Base-by-base conservation (phyloP, 2,888 invertebrate species). In the Leptopilina myrica region DNA sequence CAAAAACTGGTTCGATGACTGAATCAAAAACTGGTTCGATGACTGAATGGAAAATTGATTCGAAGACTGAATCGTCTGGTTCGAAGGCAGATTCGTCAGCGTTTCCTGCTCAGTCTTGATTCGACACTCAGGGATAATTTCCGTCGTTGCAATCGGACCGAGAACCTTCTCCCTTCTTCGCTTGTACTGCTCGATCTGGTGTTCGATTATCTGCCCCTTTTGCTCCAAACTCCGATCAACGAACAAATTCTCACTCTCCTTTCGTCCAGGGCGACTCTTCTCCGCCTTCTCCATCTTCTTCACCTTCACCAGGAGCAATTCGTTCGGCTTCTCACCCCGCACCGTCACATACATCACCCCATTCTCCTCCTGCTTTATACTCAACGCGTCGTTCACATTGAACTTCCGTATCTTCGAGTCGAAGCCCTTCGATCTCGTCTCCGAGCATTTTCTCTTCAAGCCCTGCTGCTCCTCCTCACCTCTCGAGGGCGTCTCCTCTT, bases 321-420 rank as follows among this genome's bases (percentile, higher is more conserved):
- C 91, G 79, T 91, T 91, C 0, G 91, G 91, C 49, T 89, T 91
- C 0, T 89, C 86, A 26, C 91, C 91, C 65, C 91, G 91, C 4
- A 91, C 89, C 43, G 91, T 91, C 33, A 92, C 91, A 64, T 92
- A 92, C 90, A 92, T 91, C 53, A 92, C 88, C 14, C 91, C 91
- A 76, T 91, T 88, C 80, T 91, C 89, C 43, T 88, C 85, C n/a
- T 85, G 83, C 11, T 81, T 85, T 26, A 89, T 85, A 56, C 83
- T 91, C 15, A 90, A 76, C 0, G 89, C 85, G 82, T 89, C 89
- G 33, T 73, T 73, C 6, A 73, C 73, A 6, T 73, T 73, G n/a
- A 73, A 56, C 20, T 46, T 67, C 2, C 9, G 65, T 66, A 76
- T 67, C 69, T 73, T 76, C n/a, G 80, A 33, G 79, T 73, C 73